Percentiles rank a stretch among this genome's conserved stretches.
Evolutionary conservation across 2,888 invertebrate genomes (phyloP).

Genomic region (Lasioglossum marginatum): DNA sequence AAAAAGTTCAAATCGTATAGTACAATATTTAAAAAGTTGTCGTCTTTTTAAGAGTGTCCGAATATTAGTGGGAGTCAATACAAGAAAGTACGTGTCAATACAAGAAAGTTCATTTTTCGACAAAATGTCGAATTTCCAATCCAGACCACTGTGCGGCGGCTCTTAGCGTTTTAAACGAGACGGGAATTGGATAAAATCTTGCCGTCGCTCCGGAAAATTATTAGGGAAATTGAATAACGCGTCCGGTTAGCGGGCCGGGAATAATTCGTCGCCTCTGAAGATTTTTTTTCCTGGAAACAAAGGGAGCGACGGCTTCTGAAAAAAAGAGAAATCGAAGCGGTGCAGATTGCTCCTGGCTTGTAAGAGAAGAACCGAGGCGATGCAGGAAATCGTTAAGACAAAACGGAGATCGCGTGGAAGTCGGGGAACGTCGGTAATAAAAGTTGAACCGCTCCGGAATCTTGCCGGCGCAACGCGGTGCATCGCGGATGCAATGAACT

Average conservation of each 20-base stretch:
- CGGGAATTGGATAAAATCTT: not conserved
- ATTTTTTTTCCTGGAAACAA: not conserved
- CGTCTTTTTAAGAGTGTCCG: too few species aligned
- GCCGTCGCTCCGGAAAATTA: not conserved
- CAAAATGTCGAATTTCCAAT: not conserved
- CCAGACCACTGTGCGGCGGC: not conserved
- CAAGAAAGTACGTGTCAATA: too few species aligned
- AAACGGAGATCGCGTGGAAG: conserved; percentile 8
- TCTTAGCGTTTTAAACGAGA: not conserved
- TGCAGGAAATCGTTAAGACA: not conserved
- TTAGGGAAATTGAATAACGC: not conserved
- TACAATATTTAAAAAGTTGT: too few species aligned
- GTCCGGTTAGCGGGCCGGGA: not conserved
- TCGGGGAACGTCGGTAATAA: conserved; percentile 11
- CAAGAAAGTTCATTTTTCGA: too few species aligned
- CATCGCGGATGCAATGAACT: not conserved
- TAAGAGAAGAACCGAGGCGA: not conserved
- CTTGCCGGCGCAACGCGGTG: not conserved
- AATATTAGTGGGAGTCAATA: too few species aligned
- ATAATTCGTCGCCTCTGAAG: not conserved
- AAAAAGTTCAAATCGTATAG: too few species aligned
- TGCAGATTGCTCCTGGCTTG: not conserved
- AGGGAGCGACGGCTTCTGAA: not conserved
- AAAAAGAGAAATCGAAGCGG: not conserved
- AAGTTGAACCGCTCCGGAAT: conserved; percentile 19